A percentile compares a stretch with the other conserved stretches of the same genome.
Evolutionary conservation across 2,888 invertebrate genomes (phyloP).

Genomic region (Rhagium mordax): DNA sequence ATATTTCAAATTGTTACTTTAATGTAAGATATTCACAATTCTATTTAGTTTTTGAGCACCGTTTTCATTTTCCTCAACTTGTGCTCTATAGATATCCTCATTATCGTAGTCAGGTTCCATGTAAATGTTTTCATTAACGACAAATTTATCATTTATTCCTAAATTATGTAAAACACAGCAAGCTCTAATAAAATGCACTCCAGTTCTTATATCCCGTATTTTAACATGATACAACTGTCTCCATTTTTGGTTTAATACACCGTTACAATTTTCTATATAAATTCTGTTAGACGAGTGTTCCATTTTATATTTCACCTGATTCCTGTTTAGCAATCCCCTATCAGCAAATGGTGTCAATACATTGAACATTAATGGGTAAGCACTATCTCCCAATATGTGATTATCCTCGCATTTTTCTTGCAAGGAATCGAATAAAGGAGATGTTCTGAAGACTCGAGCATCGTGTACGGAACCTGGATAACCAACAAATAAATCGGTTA

Average conservation of each 20-base stretch:
- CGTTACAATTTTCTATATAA: constrained; percentile 1
- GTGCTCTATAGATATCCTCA: not conserved
- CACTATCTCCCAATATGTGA: constrained; percentile 2
- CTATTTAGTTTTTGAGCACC: not conserved
- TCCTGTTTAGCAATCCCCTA: constrained; percentile 9
- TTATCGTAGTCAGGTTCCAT: not conserved
- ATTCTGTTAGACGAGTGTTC: constrained; percentile 17
- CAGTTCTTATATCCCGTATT: not conserved
- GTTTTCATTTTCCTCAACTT: not conserved
- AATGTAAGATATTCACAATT: not conserved
- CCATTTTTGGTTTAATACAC: constrained; percentile 21
- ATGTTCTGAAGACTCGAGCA: not conserved
- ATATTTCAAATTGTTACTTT: no score
- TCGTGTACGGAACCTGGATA: not conserved
- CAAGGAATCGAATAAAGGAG: not conserved
- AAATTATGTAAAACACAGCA: constrained; percentile 32
- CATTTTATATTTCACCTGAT: constrained; percentile 1
- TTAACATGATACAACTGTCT: constrained; percentile 26
- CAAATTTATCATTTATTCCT: constrained; percentile 11
- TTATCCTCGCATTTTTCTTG: not conserved
- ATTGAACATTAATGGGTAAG: constrained; percentile 8
- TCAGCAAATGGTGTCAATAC: constrained; percentile 14
- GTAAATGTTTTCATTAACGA: not conserved
- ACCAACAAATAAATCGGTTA: not conserved
- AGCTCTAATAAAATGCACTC: constrained; percentile 23